phyloP scores from a whole-genome alignment of 2,113 vertebrate genomes.

The Mesocricetus auratus region DNA sequence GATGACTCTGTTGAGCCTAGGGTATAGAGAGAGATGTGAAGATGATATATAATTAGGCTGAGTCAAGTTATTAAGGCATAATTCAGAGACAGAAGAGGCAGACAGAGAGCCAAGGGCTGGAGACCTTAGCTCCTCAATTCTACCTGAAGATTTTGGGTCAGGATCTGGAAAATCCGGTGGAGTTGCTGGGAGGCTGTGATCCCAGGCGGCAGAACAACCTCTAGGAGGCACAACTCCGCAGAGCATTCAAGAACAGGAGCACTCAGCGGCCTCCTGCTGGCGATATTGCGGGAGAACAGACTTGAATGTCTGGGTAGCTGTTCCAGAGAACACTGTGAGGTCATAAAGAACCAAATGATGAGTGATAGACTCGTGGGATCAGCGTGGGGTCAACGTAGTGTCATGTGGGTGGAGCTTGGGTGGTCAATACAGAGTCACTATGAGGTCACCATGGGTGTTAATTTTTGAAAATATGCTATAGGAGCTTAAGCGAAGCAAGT shows the following conservation, averaged over 20 bases:
- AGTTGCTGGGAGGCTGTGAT: too few species aligned
- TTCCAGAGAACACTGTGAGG: background rate
- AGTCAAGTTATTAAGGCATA: background rate
- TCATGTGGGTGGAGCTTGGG: background rate
- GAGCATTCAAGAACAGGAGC: too few species aligned
- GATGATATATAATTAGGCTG: too few species aligned
- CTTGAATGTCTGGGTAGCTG: rapidly evolving
- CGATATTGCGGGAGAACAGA: rapidly evolving
- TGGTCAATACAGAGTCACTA: rapidly evolving
- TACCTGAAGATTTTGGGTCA: background rate
- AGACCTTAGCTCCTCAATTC: too few species aligned
- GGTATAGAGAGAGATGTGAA: background rate
- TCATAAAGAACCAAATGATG: background rate
- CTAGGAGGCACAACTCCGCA: rapidly evolving
- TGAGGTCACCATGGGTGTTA: background rate
- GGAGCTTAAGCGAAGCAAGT: background rate
- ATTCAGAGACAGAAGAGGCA: background rate
- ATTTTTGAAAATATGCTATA: too few species aligned
- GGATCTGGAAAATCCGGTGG: background rate
- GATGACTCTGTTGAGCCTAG: background rate
- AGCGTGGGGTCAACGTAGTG: background rate
- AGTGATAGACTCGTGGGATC: background rate
- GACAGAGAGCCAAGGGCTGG: background rate
- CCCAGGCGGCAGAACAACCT: too few species aligned
- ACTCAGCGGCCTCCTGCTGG: rapidly evolving